Evolutionary conservation across 1,140 invertebrate genomes (phyloP), one percentile per base, ranked within the genome.

Genomic region (Orchesella cincta): DNA sequence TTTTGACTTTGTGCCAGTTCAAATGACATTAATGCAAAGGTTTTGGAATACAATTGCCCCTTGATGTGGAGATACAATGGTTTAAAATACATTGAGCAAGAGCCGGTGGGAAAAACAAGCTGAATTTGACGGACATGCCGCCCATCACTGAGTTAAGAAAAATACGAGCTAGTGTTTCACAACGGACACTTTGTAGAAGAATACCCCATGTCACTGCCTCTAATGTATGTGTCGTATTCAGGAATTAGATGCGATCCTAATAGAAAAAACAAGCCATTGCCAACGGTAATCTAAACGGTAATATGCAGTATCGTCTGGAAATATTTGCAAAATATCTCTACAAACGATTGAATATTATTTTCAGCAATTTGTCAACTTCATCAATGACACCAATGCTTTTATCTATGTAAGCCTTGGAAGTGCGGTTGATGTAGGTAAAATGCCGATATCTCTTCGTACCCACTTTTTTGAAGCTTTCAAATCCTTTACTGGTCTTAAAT

Each of bases 371-470:
- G 71, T 26, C 3, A 29, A 12, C 29, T 36, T 73, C 31, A 8
- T 12, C 46, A 35, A 28, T 8, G 29, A 31, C 20, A 73, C 14
- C 23, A 35, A 73, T 23, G 71, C 5, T 2, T 71, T 46, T 28
- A 39, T 73, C 23, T 73, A 73, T 28, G 26, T 73, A 34, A 73
- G 71, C 26, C 46, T 73, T 51, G 71, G 71, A 73, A 73, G 20
- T 2, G 5, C 39, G 1, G 36, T 46, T 3, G 8, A 5, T 23
- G 34, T 26, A 3, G 1, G 2, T 12, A 14, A 14, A 26, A 36
- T 73, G 34, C 71, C 71, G 12, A 14, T 12, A 39, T 14, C 16
- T 5, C 3, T 73, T 3, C 2, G 23, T 8, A 29, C 36, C 3
- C 8, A 3, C 23, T 73, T 73, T 29, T 73, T 73, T 29, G 20